Base-by-base conservation (phyloP, 2,888 invertebrate species). In the Nomada flava region DNA sequence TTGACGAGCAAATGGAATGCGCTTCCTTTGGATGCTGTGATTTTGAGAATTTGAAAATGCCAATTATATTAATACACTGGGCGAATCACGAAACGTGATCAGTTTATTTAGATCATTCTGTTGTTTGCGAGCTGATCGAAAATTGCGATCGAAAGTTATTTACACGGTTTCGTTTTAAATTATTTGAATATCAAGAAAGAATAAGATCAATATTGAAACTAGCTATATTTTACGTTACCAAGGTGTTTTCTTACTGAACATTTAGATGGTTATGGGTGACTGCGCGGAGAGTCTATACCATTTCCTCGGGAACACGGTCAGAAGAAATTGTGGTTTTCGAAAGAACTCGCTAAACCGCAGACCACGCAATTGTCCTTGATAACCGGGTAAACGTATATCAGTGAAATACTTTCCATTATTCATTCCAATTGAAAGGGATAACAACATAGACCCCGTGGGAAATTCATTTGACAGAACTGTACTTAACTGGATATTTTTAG, bases 321-420 rank as follows among this genome's bases (percentile, higher is more conserved):
- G 76, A 73, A 63, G 77, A 68, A 53, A 64, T n/a, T 81, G 85
- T 29, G 83, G 81, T 80, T 52, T 52, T 68, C 64, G 55, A 67
- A 53, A 76, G 78, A 76, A 81, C 69, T 63, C 71, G 83, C 83
- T 71, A 68, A 83, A 81, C 83, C 85, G 23, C 85, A 82, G 62
- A 57, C 77, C 73, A 7, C 76, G 15, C 71, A 60, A 84, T 75
- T 75, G 77, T 74, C 82, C 82, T 76, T 79, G 78, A 68, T 67
- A 74, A 67, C 62, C 60, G 47, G 52, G 52, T 69, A 75, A 70
- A 75, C 42, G 44, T 69, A 60, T 81, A 75, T 83, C 82, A 82
- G 59, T 74, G 71, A 75, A 81, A 63, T 71, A 81, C 81, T 75
- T 82, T 82, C 74, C 75, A 75, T 75, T 75, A 72, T 18, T 57